Conservation (phyloP, 2,888 invertebrate species). For the Malthinus seriepunctatus region DNA sequence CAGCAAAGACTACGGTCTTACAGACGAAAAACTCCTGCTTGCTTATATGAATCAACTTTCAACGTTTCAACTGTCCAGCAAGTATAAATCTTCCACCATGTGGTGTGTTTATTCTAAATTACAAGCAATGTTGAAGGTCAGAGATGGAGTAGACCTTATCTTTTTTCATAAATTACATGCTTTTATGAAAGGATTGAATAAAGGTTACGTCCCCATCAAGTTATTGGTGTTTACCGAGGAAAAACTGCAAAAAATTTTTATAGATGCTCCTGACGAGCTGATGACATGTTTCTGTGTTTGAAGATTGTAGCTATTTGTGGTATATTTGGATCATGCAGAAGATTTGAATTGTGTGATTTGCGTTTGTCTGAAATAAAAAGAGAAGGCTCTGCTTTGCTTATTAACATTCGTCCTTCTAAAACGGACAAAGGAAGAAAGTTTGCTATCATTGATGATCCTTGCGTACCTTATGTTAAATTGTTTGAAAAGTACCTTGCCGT, state of each 20-base stretch:
- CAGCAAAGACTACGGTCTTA: background rate
- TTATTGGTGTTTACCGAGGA: constrained; percentile 6
- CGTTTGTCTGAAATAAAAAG: background rate
- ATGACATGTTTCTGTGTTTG: too few species aligned
- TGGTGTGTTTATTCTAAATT: constrained; percentile 7
- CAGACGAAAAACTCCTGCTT: background rate
- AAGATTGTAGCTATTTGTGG: background rate
- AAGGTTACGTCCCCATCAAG: constrained; percentile 7
- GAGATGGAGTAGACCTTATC: constrained; percentile 5
- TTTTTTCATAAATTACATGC: constrained; percentile 2
- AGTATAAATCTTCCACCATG: constrained; percentile 6
- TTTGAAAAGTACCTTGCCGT: background rate
- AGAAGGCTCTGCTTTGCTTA: background rate
- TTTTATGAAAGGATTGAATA: constrained; percentile 6
- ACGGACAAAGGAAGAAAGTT: too few species aligned
- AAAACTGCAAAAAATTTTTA: constrained; percentile 1
- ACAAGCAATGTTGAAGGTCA: constrained; percentile 8
- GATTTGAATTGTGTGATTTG: background rate
- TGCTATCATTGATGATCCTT: too few species aligned
- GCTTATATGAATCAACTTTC: too few species aligned
- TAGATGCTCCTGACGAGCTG: too few species aligned
- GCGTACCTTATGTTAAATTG: background rate
- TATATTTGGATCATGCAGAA: background rate
- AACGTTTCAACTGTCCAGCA: too few species aligned
- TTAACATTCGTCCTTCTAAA: background rate